These are phyloP conservation scores for Eufriesea mexicana DNA, from an alignment of 1,140 invertebrate species.

Conservation along the genomic window DNA sequence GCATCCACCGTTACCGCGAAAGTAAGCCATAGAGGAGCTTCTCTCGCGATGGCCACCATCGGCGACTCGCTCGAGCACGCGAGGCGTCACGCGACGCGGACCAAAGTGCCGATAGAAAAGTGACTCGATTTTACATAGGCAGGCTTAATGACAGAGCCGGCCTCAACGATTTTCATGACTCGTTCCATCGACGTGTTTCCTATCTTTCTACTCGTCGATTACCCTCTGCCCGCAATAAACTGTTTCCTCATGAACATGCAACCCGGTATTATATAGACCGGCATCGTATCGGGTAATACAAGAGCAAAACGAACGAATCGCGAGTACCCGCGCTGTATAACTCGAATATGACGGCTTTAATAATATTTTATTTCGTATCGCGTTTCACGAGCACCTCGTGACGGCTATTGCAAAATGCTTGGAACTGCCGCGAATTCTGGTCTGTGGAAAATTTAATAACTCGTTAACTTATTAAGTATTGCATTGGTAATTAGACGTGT, in stretches of 20 bases:
- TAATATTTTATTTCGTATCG: too few relatives aligned
- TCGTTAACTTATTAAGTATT: too few relatives aligned
- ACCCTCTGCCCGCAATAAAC: slow-evolving; percentile 19
- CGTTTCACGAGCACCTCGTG: too few relatives aligned
- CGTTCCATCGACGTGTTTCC: slow-evolving; percentile 5
- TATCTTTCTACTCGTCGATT: slow-evolving; percentile 24
- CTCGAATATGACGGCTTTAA: background rate
- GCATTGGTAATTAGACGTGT: too few relatives aligned
- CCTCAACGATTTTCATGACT: background rate
- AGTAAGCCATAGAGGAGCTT: background rate
- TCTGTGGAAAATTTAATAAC: too few relatives aligned
- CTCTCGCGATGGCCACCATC: background rate
- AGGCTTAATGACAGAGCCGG: background rate
- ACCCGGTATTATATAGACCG: background rate
- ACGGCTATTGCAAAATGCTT: too few relatives aligned
- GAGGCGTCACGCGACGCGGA: slow-evolving; percentile 15
- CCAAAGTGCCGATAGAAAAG: slow-evolving; percentile 24
- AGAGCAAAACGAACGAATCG: slow-evolving; percentile 10
- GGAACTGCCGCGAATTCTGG: too few relatives aligned
- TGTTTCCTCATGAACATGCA: slow-evolving; percentile 13
- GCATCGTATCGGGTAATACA: background rate
- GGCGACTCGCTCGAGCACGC: background rate
- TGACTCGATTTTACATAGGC: background rate
- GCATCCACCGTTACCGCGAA: background rate
- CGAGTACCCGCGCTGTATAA: too few relatives aligned